Percentiles rank a stretch among this genome's conserved stretches.
Conservation (phyloP, 1,140 invertebrate species). For the Aphis craccivora region DNA sequence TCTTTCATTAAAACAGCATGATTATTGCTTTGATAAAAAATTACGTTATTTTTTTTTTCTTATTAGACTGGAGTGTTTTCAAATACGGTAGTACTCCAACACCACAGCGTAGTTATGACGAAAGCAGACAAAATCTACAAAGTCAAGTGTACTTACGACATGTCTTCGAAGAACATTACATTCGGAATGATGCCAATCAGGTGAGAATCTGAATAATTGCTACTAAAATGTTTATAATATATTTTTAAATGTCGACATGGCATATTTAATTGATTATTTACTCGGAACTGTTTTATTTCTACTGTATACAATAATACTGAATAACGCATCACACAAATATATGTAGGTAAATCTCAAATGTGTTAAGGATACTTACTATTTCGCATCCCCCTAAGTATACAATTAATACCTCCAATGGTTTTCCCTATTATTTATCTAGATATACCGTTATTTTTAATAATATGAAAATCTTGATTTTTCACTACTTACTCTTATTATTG, state of each 20-base stretch:
- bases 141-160: conserved; percentile 95
- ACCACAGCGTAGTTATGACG: conserved; percentile 95
- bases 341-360: too few species aligned
- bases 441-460: too few species aligned
- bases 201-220: conserved; percentile 64
- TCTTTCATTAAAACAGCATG: not conserved
- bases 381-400: too few species aligned
- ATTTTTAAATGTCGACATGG: not conserved
- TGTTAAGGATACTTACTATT: too few species aligned
- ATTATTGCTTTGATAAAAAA: not conserved
- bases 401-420: too few species aligned
- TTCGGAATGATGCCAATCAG: conserved; percentile 97
- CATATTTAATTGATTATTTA: not conserved
- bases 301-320: too few species aligned
- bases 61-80: conserved; percentile 88
- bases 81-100: conserved; percentile 93
- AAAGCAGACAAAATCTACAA: conserved; percentile 97
- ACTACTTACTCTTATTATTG: too few species aligned
- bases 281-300: not conserved
- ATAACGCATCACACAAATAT: too few species aligned
- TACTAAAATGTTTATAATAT: not conserved
- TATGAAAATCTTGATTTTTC: too few species aligned
- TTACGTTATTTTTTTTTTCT: not conserved
- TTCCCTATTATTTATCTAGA: too few species aligned
- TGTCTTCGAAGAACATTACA: conserved; percentile 94